Base-by-base conservation (phyloP, 2,797 vertebrate genomes). In the Danio kyathit region DNA sequence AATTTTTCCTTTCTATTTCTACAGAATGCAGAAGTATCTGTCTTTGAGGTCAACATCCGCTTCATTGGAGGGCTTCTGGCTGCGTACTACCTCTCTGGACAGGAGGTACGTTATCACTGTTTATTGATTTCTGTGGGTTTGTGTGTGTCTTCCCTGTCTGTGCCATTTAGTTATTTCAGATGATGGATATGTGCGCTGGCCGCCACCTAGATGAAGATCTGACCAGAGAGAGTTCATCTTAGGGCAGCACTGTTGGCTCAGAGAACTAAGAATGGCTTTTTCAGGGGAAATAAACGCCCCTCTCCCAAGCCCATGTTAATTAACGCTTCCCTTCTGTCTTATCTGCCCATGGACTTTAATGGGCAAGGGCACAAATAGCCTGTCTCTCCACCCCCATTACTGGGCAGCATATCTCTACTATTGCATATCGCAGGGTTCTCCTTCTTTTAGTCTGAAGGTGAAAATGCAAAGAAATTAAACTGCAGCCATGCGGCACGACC, bases 1-100 rank as follows among this genome's bases (percentile, higher is more conserved):
- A 51, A 5, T 79, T 38, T 60, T 5, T 52, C 19, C 74, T 83
- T 29, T 29, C 12, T 87, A 80, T 87, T 85, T 75, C 83, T 87
- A 46, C 94, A 99, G 97, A 99, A 99, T 91, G 95, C 96, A 0
- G 98, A 99, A 89, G 98, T 99, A 12, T 99, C 98, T 4, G 98
- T 99, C 85, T 99, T 99, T 91, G 98, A 99, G 90, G 98, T 99
- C 91, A 99, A 99, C 89, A 99, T 99, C 85, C 96, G 97, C 16
- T 99, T 99, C 91, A 99, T 99, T 41, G 98, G 98, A 5, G 98
- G 98, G 82, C 93, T 99, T 40, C 92, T 99, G 85, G 96, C 98
- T 40, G 96, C 97, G 0, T 98, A 97, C 88, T 99, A 99, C 89
- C 96, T 99, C 83, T 99, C 98, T 56, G 97, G 97, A 92, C 97